A percentile compares a stretch with the other conserved stretches of the same genome.
Conservation (phyloP, 2,113 vertebrate genomes). For the Podocnemis expansa region DNA sequence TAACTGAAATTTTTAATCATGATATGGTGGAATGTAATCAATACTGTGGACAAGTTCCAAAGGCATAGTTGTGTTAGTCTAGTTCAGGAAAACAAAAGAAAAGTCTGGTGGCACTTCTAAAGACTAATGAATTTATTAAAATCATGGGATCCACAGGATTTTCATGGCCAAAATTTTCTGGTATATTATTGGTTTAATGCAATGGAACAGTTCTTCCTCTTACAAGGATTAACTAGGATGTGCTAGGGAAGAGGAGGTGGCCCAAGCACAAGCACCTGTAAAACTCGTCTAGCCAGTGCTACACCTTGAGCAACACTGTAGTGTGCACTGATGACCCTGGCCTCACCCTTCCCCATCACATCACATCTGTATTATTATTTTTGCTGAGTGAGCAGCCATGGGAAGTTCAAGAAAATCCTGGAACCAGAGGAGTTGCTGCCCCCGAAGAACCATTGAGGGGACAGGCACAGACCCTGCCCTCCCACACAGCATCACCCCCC, state of each 20-base stretch:
- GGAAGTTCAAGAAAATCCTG: too few species aligned
- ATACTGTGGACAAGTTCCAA: neutral
- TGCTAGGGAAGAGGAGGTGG: slow-evolving; percentile 11
- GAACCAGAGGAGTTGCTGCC: too few species aligned
- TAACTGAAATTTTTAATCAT: neutral
- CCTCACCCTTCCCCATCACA: neutral
- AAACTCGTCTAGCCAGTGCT: slow-evolving; percentile 53
- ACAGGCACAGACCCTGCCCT: too few species aligned
- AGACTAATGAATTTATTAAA: neutral
- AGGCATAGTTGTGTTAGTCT: too few species aligned
- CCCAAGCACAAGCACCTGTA: slow-evolving; percentile 26
- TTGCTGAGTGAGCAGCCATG: too few species aligned
- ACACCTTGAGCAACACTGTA: slow-evolving; percentile 48
- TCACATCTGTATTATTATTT: too few species aligned
- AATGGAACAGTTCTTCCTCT: slow-evolving; percentile 25
- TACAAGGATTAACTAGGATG: slow-evolving; percentile 53
- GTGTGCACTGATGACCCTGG: slow-evolving; percentile 36
- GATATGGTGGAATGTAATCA: rapidly evolving
- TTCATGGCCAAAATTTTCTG: neutral
- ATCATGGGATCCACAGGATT: neutral
- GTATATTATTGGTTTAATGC: neutral
- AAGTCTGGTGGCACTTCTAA: too few species aligned
- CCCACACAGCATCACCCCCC: too few species aligned
- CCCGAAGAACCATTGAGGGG: too few species aligned
- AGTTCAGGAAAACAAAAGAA: too few species aligned